Percentiles rank a stretch among this genome's conserved stretches.
These are phyloP conservation scores for Drosophila watanabei DNA, from an alignment of 1,140 invertebrate species.

Conservation along the genomic window DNA sequence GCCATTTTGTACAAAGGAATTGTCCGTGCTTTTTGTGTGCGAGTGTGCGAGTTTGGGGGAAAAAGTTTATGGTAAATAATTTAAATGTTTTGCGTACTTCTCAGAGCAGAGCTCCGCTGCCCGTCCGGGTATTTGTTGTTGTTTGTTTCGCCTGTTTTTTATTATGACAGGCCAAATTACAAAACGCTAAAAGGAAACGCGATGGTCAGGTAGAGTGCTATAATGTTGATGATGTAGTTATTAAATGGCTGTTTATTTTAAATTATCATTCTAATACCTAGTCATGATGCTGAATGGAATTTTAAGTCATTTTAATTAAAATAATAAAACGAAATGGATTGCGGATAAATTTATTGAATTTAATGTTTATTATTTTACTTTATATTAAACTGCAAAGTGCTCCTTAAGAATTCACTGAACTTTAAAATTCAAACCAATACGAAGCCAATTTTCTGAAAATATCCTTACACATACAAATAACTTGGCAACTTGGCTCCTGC, in stretches of 20 bases:
- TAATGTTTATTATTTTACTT: neutral
- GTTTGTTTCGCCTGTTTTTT: conserved; percentile 31
- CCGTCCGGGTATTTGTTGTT: conserved; percentile 28
- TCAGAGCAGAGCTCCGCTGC: conserved; percentile 10
- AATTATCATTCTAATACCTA: neutral
- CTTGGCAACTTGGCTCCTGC: conserved; percentile 19
- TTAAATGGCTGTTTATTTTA: conserved; percentile 13
- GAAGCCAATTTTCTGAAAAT: conserved; percentile 6
- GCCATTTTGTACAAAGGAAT: conserved; percentile 55
- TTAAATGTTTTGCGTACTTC: conserved; percentile 67
- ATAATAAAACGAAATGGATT: neutral
- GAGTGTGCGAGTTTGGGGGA: conserved; percentile 12
- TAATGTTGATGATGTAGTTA: neutral
- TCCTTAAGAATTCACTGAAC: neutral
- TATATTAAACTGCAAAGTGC: neutral
- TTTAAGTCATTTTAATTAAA: neutral
- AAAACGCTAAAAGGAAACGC: conserved; percentile 18
- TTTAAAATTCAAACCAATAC: conserved; percentile 6
- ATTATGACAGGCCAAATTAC: conserved; percentile 38
- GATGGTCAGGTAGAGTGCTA: neutral
- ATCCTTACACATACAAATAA: conserved; percentile 21
- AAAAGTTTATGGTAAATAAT: conserved; percentile 76
- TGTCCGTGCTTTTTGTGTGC: conserved; percentile 30
- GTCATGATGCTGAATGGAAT: neutral
- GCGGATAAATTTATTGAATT: neutral